A percentile compares a stretch with the other conserved stretches of the same genome.
These are phyloP conservation scores for Chionis minor DNA, from an alignment of 2,113 vertebrate genomes.

Conservation along the genomic window DNA sequence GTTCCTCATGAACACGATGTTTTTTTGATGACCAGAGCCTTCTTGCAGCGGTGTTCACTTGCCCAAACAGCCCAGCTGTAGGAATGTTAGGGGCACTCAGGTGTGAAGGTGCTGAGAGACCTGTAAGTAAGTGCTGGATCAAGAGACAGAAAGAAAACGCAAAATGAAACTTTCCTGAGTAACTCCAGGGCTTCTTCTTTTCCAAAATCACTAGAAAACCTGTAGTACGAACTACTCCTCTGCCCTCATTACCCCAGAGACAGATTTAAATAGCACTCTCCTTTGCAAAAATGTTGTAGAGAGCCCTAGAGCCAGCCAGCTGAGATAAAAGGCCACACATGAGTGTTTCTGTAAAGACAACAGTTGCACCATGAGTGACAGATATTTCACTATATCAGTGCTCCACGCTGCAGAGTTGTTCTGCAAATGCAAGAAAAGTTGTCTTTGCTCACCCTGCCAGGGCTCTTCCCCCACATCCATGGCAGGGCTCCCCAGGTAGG, in stretches of 20 bases:
- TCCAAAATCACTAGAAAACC: not conserved
- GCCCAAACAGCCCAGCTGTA: not conserved
- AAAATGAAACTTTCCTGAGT: not conserved
- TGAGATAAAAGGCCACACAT: constrained; percentile 11
- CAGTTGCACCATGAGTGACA: not conserved
- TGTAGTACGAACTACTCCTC: not conserved
- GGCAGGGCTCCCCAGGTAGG: not conserved
- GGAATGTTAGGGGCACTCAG: not conserved
- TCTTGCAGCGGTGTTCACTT: not conserved
- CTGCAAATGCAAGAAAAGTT: not conserved
- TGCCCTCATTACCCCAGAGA: not conserved
- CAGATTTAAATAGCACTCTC: not conserved
- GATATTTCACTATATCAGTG: accelerated
- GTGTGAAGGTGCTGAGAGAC: not conserved
- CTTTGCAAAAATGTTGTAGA: not conserved
- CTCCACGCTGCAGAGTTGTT: accelerated
- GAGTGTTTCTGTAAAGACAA: not conserved
- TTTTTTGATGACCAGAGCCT: not conserved
- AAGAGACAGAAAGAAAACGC: not conserved
- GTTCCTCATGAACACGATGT: not conserved
- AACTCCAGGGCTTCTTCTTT: not conserved
- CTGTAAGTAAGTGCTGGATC: not conserved
- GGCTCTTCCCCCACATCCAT: not conserved
- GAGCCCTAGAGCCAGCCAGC: not conserved
- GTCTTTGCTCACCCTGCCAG: not conserved